These are phyloP conservation scores for Eptatretus burgeri DNA, from an alignment of 2,113 vertebrate genomes.

Conservation along the genomic window DNA sequence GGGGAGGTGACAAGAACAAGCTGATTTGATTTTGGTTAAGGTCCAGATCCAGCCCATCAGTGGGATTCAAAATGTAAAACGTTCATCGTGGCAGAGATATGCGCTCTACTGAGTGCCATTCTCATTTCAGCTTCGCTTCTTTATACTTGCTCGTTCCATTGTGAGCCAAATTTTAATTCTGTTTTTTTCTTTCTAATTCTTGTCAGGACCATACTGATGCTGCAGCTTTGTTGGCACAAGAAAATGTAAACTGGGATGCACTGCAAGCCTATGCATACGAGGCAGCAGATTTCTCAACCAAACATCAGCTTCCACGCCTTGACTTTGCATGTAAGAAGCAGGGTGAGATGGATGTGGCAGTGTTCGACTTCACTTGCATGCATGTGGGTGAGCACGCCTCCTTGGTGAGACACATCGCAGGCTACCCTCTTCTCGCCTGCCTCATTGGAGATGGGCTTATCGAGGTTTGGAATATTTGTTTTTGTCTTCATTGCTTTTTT, in stretches of 20 bases:
- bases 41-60: too few species aligned
- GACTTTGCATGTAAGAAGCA: constrained; percentile 26
- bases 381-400: constrained; percentile 37
- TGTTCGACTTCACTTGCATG: constrained; percentile 69
- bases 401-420: constrained; percentile 27
- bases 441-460: constrained; percentile 72
- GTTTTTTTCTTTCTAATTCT: too few species aligned
- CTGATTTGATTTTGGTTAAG: too few species aligned
- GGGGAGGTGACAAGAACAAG: too few species aligned
- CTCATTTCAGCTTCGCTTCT: too few species aligned
- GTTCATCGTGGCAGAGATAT: too few species aligned
- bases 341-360: constrained; percentile 24
- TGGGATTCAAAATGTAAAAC: too few species aligned
- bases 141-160: too few species aligned
- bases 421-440: constrained; percentile 22
- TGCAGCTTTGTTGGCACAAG: constrained; percentile 24
- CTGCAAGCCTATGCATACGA: constrained; percentile 26
- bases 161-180: too few species aligned
- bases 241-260: constrained; percentile 26
- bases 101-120: too few species aligned
- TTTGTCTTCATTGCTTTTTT: too few species aligned
- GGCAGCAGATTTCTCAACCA: constrained; percentile 39
- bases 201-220: constrained; percentile 23
- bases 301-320: constrained; percentile 22
- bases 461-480: constrained; percentile 27